A percentile compares a stretch with the other conserved stretches of the same genome.
These are phyloP conservation scores for Martes martes DNA, from an alignment of 2,113 vertebrate species.

Conservation along the genomic window DNA sequence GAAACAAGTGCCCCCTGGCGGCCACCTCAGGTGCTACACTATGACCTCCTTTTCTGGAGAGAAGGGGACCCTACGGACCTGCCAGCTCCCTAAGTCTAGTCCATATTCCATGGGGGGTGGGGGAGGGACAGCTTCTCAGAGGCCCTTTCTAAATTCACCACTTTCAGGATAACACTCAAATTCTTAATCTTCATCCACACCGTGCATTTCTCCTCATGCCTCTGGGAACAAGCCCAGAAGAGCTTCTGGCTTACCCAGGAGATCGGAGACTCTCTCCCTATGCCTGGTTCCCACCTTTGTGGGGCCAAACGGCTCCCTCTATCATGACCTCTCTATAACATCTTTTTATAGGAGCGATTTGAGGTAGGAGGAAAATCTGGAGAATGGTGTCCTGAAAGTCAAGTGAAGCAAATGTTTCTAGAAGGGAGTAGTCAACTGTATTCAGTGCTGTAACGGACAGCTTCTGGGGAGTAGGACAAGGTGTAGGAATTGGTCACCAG, in stretches of 20 bases:
- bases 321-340: neutral
- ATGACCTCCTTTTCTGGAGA: neutral
- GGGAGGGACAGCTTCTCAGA: neutral
- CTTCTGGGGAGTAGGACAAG: neutral
- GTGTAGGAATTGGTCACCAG: neutral
- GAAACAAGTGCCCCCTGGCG: constrained; percentile 29
- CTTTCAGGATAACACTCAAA: neutral
- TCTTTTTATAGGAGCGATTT: neutral
- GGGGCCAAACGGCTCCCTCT: neutral
- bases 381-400: neutral
- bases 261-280: neutral
- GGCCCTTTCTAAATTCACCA: neutral
- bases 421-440: neutral
- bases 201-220: neutral
- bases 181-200: neutral
- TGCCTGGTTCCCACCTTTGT: neutral
- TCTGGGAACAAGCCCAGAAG: neutral
- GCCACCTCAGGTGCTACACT: neutral
- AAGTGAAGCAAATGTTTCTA: neutral
- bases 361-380: neutral
- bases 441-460: neutral
- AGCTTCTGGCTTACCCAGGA: neutral
- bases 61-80: neutral
- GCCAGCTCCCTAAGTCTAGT: neutral
- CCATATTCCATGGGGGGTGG: neutral